Base-by-base conservation (phyloP, 1,140 invertebrate genomes). In the Penaeus vannamei region DNA sequence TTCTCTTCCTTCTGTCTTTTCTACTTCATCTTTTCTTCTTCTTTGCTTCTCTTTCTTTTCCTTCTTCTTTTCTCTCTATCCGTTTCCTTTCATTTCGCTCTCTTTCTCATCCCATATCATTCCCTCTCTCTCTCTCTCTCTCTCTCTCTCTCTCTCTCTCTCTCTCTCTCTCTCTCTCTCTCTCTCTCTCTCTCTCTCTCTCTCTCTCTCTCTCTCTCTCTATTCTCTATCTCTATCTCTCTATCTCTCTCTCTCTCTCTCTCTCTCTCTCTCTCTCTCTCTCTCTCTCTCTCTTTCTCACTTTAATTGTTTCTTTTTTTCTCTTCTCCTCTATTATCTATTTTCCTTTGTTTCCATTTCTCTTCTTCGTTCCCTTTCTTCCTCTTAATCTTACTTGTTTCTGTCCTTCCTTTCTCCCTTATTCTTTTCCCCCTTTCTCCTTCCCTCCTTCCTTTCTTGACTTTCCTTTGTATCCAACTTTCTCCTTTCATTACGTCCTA, bases 171-270 rank as follows among this genome's bases (percentile, higher is more conserved):
- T 84, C 1, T 32, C 60, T 64, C 82, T 61, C 53, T 59, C 46
- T 23, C 23, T 23, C 22, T n/a, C 19, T 8, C 80, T 53, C 36
- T 12, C 80, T 53, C 46, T 12, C 80, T 59, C 46, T 12, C 59
- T 85, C 64, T 23, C 82, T 61, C n/a, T 82, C 46, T 82, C 1
- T 46, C 83, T 42, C 84, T 46, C 26, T 79, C 46, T 20, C 82
- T 66, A 19, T 4, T 17, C 23, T 7, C 53, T n/a, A 46, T 32
- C 29, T n/a, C 23, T 53, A 10, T 42, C n/a, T n/a, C 76, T 53
- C 36, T 64, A 26, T 36, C 26, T 64, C 26, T 36, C 53, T 29
- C n/a, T 14, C 62, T 8, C 23, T 61, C 62, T 36, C 32, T 53
- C 26, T n/a, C 32, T 19, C 66, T 60, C 14, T 29, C 10, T 53